These are phyloP conservation scores for Ptilodon capucinus DNA, from an alignment of 2,888 invertebrate genomes.

Conservation along the genomic window DNA sequence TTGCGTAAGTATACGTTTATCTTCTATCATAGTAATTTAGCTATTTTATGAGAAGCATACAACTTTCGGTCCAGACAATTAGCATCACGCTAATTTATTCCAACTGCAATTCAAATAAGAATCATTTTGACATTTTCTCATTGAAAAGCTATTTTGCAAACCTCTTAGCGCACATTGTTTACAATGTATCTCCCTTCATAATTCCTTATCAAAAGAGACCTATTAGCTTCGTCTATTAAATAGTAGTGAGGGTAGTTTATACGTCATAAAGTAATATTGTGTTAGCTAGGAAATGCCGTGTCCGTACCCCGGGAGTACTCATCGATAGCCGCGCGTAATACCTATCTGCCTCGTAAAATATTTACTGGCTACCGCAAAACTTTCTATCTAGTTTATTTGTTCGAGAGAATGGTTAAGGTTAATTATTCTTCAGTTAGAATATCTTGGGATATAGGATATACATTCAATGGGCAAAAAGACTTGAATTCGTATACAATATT, in stretches of 20 bases:
- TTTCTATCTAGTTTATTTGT: not conserved
- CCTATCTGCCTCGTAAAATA: not conserved
- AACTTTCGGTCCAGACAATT: too few relatives aligned
- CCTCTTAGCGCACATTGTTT: not conserved
- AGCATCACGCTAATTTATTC: too few relatives aligned
- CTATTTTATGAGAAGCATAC: too few relatives aligned
- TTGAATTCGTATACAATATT: not conserved
- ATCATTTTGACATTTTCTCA: too few relatives aligned
- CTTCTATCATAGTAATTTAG: too few relatives aligned
- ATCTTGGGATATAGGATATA: not conserved
- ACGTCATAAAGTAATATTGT: slow-evolving; percentile 13
- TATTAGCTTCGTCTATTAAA: not conserved
- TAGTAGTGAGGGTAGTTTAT: slow-evolving; percentile 13
- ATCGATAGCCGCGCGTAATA: not conserved
- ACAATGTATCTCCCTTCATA: not conserved
- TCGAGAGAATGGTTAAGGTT: not conserved
- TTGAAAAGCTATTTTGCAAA: too few relatives aligned
- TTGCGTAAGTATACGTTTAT: not conserved
- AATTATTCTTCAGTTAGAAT: not conserved
- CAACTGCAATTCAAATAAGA: too few relatives aligned
- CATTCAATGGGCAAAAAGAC: not conserved
- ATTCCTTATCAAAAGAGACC: slow-evolving; percentile 1
- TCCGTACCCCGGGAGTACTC: slow-evolving; percentile 3
- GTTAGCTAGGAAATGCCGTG: slow-evolving; percentile 4
- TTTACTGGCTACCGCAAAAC: not conserved